Base-by-base conservation (phyloP, 1,140 invertebrate species). In the Hylyphantes graminicola region DNA sequence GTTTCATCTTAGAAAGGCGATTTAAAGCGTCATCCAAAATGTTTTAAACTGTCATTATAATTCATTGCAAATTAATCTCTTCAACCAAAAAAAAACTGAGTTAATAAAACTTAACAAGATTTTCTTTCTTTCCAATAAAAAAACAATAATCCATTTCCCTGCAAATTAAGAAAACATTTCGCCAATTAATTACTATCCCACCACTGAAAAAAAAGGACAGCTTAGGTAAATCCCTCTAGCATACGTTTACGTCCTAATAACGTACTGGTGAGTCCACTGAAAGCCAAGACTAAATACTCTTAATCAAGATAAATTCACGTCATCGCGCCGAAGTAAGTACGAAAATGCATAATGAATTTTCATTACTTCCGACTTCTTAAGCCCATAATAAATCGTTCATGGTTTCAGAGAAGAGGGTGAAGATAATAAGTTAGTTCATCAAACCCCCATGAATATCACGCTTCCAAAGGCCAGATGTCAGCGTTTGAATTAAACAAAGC, bases 281-380 rank as follows among this genome's bases (percentile, higher is more conserved):
- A 70, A 54, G 13, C 15, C 15, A 19, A 53, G 50, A 19, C 50
- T 35, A 70, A 70, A 70, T 55, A 57, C 54, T 59, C 72, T 55
- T 74, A 59, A 74, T 74, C 55, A 59, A 57, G 72, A 74, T 73
- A 73, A 73, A 73, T 74, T 74, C 55, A 74, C 51, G 54, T 57
- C 72, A n/a, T 35, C 15, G 54, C 8, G 10, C 35, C 72, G 57
- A 74, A 59, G 72, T 57, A 50, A 59, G 72, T 11, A 3, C 21
- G 54, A 21, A 74, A 53, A 21, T 64, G 74, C 74, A 19, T 63
- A 76, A 76, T 76, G 55, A 76, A 76, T 76, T 76, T 64, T 76
- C 74, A 76, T 76, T 76, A 76, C 19, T 50, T 63, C 21, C 55
- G 74, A 76, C 74, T 76, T 76, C 74, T 64, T 76, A 76, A 76